Evolutionary conservation across 2,113 vertebrate species (phyloP).

Genomic region (Raphicerus campestris): DNA sequence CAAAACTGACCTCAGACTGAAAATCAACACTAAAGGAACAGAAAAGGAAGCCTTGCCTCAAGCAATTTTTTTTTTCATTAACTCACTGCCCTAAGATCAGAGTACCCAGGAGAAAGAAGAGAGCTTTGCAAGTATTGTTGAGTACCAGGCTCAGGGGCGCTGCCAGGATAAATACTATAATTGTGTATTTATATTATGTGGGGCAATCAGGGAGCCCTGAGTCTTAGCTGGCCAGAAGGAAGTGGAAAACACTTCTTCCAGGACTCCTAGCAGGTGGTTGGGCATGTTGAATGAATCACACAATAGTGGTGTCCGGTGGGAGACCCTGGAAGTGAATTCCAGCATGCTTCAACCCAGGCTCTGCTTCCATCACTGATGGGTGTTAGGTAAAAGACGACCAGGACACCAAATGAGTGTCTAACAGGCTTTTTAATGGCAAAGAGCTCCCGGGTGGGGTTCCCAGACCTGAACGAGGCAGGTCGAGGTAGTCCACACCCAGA

Average conservation of each 20-base stretch:
- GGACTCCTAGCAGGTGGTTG: background rate
- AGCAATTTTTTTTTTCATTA: constrained; percentile 39
- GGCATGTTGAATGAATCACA: background rate
- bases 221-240: background rate
- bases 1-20: background rate
- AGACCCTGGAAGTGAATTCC: background rate
- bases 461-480: too few species aligned
- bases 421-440: too few species aligned
- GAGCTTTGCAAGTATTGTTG: background rate
- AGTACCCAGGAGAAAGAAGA: background rate
- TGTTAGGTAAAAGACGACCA: too few species aligned
- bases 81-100: background rate
- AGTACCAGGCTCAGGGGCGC: constrained; percentile 2
- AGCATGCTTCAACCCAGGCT: background rate
- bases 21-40: background rate
- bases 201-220: background rate
- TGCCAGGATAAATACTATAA: background rate
- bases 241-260: constrained; percentile 7
- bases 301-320: background rate
- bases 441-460: too few species aligned
- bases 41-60: background rate
- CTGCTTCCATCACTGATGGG: background rate
- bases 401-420: too few species aligned
- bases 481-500: too few species aligned
- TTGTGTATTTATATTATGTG: background rate